Evolutionary conservation across 2,797 vertebrate genomes (phyloP), one percentile per base, ranked within the genome.

Genomic region (Dipus sagitta): DNA sequence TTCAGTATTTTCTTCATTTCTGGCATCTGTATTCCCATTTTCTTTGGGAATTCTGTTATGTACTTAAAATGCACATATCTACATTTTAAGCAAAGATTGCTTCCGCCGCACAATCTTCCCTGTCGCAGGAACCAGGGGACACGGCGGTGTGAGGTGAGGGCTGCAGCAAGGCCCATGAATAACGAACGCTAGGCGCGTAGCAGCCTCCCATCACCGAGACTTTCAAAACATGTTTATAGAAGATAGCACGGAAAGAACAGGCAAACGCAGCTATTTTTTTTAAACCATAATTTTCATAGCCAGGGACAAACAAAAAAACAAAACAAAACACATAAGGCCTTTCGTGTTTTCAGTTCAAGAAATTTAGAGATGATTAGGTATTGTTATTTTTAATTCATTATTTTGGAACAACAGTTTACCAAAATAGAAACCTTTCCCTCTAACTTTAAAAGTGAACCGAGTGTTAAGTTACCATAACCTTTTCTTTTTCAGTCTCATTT

Each of bases 341-440:
- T 84, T 34, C 28, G 54, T 77, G 2, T 70, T 95, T 92, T 92
- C 75, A 87, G 83, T 34, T 72, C 26, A 52, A 91, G 34, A 86
- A 86, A 88, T 77, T 92, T 93, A 84, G 60, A 94, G 86, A 76
- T 92, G 70, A 83, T 83, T 64, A 82, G 67, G 14, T 88, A 86
- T 85, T 90, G 84, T 82, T 94, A 90, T 93, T 95, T 96, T 95
- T 83, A 91, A 94, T 93, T 92, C 3, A 9, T 62, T 60, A 52
- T 94, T 96, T 97, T 72, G 85, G 89, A 86, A 89, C 3, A 92
- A 77, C 92, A 76, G 26, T 91, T 95, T 82, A 77, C 81, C 26
- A 65, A 85, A 91, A 92, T 88, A 87, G 78, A 93, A 82, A 68
- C 28, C 47, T 84, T 94, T 90, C 23, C 20, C n/a, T 17, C 81